These are phyloP conservation scores for Boulengeromyrus knoepffleri DNA, from an alignment of 2,113 vertebrate species.

Conservation along the genomic window DNA sequence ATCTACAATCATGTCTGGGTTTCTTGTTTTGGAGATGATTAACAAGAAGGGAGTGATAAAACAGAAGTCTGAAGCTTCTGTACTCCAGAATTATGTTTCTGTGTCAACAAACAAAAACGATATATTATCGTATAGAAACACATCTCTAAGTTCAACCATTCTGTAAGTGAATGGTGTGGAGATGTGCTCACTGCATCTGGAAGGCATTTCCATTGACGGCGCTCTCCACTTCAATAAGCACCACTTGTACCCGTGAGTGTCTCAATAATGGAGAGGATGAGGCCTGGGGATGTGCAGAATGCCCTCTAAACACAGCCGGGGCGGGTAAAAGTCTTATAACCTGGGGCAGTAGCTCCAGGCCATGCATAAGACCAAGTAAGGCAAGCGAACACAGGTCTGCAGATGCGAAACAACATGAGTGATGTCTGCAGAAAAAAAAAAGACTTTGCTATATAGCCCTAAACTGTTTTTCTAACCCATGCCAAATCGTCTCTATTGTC, in stretches of 20 bases:
- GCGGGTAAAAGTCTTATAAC: too few relatives aligned
- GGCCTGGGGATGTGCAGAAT: constrained; percentile 32
- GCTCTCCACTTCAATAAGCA: not conserved
- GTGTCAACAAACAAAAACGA: not conserved
- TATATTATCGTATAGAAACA: not conserved
- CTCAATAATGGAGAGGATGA: constrained; percentile 24
- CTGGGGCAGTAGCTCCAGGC: not conserved
- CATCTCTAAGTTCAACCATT: not conserved
- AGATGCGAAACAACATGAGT: not conserved
- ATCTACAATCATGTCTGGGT: not conserved
- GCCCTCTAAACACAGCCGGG: constrained; percentile 18
- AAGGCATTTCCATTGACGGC: not conserved
- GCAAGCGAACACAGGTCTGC: not conserved
- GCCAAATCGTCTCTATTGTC: not conserved
- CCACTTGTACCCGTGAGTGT: not conserved
- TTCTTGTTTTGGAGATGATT: constrained; percentile 13
- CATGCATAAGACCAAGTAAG: not conserved
- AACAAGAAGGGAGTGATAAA: constrained; percentile 6
- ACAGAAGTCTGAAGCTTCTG: constrained; percentile 18
- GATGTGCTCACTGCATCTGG: not conserved
- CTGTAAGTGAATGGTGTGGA: not conserved
- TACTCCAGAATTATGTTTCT: not conserved
- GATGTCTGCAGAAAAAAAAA: not conserved
- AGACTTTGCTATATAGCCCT: not conserved
- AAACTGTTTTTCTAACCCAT: not conserved